Evolutionary conservation across 1,140 invertebrate species (phyloP), one percentile per base, ranked within the genome.

Genomic region (Bombus picipes): DNA sequence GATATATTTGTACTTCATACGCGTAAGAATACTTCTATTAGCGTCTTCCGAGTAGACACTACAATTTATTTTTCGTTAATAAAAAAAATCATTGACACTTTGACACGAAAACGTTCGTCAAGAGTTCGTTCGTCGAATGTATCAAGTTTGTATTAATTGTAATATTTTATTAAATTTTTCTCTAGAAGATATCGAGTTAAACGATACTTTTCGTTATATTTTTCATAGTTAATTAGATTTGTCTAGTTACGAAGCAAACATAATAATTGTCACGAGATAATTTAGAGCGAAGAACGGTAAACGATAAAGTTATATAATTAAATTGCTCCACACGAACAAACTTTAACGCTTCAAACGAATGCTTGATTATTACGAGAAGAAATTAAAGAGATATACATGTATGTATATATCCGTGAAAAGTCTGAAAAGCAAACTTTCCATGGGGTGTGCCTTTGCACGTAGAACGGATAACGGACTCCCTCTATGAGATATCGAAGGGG

Each of bases 371-470:
- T 41, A 34, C 28, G 32, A 6, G n/a, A 43, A 4, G 66, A 79
- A 62, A 80, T 57, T 43, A 53, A 86, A 57, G 65, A 73, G 13
- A n/a, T 39, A 72, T 47, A 25, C 43, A 53, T 53, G 8, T 22
- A 22, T 53, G 47, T 53, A 53, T 62, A 22, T 71, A 59, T 68
- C 15, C 41, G 68, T 13, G 39, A 18, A n/a, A 71, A 78, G 74
- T 71, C 39, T 18, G 37, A 6, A 68, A 82, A 22, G 32, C 13
- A 84, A 84, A 41, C 43, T 80, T 79, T 77, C 73, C 57, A 74
- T 59, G 25, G 87, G 43, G 9, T 3, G 15, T 53, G 83, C 83
- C 59, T 88, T 88, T 82, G 70, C 79, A 32, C 81, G 34, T 37
- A 85, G 59, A 4, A 3, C 10, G 59, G 59, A 13, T n/a, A 28